Conservation (phyloP, 2,797 vertebrate genomes). For the Xiphophorus birchmanni region DNA sequence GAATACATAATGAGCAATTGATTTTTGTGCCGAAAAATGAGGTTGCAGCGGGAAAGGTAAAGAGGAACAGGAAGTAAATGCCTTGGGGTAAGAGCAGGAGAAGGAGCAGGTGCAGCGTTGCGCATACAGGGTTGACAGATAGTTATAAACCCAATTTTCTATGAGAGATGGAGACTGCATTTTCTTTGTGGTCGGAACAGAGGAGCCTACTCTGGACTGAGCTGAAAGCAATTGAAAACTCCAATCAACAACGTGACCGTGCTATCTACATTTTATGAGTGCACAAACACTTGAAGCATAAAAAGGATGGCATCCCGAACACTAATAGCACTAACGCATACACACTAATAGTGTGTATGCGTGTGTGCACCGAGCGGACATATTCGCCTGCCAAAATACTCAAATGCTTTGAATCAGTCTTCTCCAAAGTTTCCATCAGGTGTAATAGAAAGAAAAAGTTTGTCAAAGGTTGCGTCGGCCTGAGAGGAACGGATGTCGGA, state of each 20-base stretch:
- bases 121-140: conserved; percentile 22
- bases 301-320: conserved; percentile 52
- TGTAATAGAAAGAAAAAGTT: conserved; percentile 46
- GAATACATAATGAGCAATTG: conserved; percentile 23
- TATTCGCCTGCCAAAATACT: conserved; percentile 47
- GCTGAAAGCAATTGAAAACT: conserved; percentile 60
- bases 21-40: conserved; percentile 13
- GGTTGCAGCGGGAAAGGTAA: conserved; percentile 10
- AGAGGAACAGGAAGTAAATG: conserved; percentile 18
- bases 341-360: conserved; percentile 2
- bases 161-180: conserved; percentile 32
- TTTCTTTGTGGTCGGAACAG: conserved; percentile 44
- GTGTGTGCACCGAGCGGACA: conserved; percentile 32
- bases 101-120: conserved; percentile 28
- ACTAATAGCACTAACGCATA: conserved; percentile 41
- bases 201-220: conserved; percentile 34
- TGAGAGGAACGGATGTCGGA: conserved; percentile 45
- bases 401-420: conserved; percentile 43
- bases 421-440: conserved; percentile 49
- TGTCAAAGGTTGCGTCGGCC: conserved; percentile 38
- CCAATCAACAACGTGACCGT: conserved; percentile 50
- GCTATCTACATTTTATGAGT: conserved; percentile 52
- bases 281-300: conserved; percentile 31
- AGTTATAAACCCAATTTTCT: conserved; percentile 45
- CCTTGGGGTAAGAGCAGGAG: conserved; percentile 19